Percentiles rank a stretch among this genome's conserved stretches.
Conservation (phyloP, 2,797 vertebrate species). For the Limnodromus scolopaceus region DNA sequence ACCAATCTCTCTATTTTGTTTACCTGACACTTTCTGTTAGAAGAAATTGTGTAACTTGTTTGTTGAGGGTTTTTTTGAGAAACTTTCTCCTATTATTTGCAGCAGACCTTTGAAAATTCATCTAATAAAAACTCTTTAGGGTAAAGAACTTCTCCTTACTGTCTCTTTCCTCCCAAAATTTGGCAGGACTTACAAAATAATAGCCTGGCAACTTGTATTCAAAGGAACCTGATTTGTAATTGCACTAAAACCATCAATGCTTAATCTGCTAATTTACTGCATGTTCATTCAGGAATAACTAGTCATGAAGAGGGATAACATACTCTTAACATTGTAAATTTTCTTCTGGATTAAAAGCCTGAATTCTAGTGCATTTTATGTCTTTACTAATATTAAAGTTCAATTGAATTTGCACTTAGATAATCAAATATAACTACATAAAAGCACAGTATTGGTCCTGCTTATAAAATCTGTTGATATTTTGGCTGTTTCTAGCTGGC, state of each 20-base stretch:
- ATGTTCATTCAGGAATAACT: neutral
- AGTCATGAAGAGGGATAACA: neutral
- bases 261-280: neutral
- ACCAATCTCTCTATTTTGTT: neutral
- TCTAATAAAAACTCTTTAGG: neutral
- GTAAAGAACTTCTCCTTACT: neutral
- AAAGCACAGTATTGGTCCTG: neutral
- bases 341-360: neutral
- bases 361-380: neutral
- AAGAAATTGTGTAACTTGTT: neutral
- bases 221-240: neutral
- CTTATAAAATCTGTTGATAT: neutral
- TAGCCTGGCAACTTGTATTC: neutral
- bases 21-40: neutral
- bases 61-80: neutral
- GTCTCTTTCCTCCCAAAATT: neutral
- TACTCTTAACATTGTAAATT: neutral
- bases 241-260: neutral
- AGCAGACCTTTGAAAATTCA: neutral
- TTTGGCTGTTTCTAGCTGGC: slow-evolving; percentile 45
- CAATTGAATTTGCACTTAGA: slow-evolving; percentile 52
- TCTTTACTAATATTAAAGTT: slow-evolving; percentile 37
- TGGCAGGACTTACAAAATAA: neutral
- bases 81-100: neutral
- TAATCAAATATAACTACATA: slow-evolving; percentile 54